These are phyloP conservation scores for Proterorhinus semilunaris DNA, from an alignment of 2,113 vertebrate species.

Conservation along the genomic window DNA sequence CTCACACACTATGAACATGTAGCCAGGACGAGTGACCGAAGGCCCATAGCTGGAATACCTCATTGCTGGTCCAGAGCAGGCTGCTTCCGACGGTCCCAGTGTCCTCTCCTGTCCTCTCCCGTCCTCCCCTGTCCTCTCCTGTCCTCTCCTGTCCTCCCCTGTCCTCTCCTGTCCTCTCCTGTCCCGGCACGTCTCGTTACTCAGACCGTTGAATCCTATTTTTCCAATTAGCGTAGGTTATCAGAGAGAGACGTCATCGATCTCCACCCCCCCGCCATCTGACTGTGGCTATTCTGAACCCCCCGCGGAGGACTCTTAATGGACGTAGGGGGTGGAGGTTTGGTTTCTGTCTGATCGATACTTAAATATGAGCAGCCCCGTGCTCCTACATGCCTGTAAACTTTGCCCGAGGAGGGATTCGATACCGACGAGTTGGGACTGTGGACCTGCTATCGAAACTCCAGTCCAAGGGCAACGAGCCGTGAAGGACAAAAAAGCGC, in stretches of 20 bases:
- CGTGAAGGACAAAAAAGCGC: neutral
- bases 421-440: slow-evolving; percentile 30
- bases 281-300: slow-evolving; percentile 48
- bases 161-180: neutral
- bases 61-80: slow-evolving; percentile 44
- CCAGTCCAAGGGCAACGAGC: slow-evolving; percentile 12
- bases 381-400: slow-evolving; percentile 47
- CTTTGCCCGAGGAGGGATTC: slow-evolving; percentile 34
- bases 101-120: no score
- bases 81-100: slow-evolving; percentile 23
- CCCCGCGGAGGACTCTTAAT: slow-evolving; percentile 36
- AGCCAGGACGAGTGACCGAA: slow-evolving; percentile 23
- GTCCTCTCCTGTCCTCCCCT: neutral
- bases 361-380: slow-evolving; percentile 35
- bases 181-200: slow-evolving; percentile 11
- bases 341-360: slow-evolving; percentile 49
- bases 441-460: slow-evolving; percentile 19
- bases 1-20: neutral
- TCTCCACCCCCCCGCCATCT: slow-evolving; percentile 31
- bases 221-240: slow-evolving; percentile 35
- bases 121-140: no score
- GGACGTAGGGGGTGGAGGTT: slow-evolving; percentile 24
- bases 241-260: slow-evolving; percentile 36
- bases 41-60: slow-evolving; percentile 57
- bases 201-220: slow-evolving; percentile 27